These are phyloP conservation scores for Ptychoptera albimana DNA, from an alignment of 2,888 invertebrate species.

Conservation along the genomic window DNA sequence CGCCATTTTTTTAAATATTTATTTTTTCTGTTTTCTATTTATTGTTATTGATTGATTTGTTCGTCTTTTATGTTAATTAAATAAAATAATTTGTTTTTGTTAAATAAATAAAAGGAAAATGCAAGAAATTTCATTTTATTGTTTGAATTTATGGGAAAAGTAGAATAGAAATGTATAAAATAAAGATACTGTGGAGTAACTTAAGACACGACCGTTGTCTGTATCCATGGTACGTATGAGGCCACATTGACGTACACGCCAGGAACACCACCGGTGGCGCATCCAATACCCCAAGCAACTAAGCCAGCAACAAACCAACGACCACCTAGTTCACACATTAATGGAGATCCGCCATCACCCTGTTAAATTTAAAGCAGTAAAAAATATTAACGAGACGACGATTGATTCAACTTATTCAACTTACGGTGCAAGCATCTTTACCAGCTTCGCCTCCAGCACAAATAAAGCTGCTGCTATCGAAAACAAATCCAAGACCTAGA, in stretches of 20 bases:
- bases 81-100: too few species aligned
- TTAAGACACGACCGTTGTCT: slow-evolving; percentile 18
- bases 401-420: slow-evolving; percentile 16
- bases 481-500: slow-evolving; percentile 42
- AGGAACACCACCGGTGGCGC: slow-evolving; percentile 49
- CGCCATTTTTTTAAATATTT: too few species aligned
- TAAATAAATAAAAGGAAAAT: too few species aligned
- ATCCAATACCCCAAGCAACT: slow-evolving; percentile 41
- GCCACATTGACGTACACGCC: slow-evolving; percentile 65
- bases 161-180: too few species aligned
- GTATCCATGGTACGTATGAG: slow-evolving; percentile 50
- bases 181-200: too few species aligned
- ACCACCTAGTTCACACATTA: slow-evolving; percentile 23
- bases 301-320: slow-evolving; percentile 32
- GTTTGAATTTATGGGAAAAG: too few species aligned
- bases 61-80: too few species aligned
- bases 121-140: too few species aligned
- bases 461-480: slow-evolving; percentile 51
- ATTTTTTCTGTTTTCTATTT: too few species aligned
- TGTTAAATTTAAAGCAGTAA: slow-evolving; percentile 12
- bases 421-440: slow-evolving; percentile 65
- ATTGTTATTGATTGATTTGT: too few species aligned
- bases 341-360: slow-evolving; percentile 37
- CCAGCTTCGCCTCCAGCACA: slow-evolving; percentile 65
- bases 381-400: neutral